phyloP scores from a whole-genome alignment of 2,113 vertebrate species.

The Microcebus ravelobensis region DNA sequence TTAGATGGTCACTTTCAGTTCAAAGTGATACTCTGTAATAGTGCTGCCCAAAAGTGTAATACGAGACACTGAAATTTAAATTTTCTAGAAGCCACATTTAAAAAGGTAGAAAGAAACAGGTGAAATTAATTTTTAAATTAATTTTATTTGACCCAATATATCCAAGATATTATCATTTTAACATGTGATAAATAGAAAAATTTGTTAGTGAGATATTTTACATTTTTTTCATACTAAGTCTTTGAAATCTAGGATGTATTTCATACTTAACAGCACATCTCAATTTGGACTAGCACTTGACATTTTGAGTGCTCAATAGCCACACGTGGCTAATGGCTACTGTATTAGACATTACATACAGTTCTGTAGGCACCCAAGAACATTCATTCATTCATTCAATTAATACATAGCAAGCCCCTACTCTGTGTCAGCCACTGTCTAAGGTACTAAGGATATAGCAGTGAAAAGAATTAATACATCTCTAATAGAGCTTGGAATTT shows the following conservation, averaged over 20 bases:
- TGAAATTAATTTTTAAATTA: conserved; percentile 49
- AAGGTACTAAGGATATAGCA: neutral
- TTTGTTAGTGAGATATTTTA: neutral
- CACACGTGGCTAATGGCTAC: neutral
- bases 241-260: conserved; percentile 21
- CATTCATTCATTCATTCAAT: neutral
- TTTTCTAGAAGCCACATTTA: conserved; percentile 15
- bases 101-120: neutral
- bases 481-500: neutral
- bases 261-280: neutral
- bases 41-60: neutral
- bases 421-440: neutral
- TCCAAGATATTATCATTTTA: conserved; percentile 37
- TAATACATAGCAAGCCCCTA: neutral
- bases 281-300: neutral
- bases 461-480: neutral
- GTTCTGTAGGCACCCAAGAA: neutral
- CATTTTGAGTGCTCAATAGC: neutral
- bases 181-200: neutral
- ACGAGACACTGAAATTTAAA: conserved; percentile 34
- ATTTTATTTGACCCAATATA: neutral
- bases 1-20: conserved; percentile 51
- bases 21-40: neutral
- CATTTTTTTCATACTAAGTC: neutral
- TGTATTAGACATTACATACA: neutral